A percentile compares a stretch with the other conserved stretches of the same genome.
Evolutionary conservation across 2,888 invertebrate species (phyloP).

Genomic region (Smittia sp.): DNA sequence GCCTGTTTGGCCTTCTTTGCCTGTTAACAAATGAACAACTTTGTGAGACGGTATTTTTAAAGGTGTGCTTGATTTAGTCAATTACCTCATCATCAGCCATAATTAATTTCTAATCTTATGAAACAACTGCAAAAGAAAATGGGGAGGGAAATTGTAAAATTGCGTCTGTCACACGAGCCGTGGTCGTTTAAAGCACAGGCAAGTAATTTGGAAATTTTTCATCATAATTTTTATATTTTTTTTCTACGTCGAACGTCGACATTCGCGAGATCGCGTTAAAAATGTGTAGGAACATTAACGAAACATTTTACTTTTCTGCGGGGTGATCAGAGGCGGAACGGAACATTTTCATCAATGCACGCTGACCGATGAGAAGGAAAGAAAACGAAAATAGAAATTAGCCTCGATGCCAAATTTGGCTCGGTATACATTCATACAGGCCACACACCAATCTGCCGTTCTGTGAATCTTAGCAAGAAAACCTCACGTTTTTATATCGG

Average conservation of each 20-base stretch:
- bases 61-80: constrained; percentile 42
- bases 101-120: constrained; percentile 50
- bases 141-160: not conserved
- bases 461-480: not conserved
- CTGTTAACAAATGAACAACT: constrained; percentile 55
- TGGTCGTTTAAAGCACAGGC: not conserved
- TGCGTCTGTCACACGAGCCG: not conserved
- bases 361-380: constrained; percentile 1
- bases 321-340: not conserved
- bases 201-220: constrained; percentile 16
- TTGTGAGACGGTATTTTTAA: constrained; percentile 40
- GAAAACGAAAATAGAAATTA: constrained; percentile 40
- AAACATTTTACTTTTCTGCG: not conserved
- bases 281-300: constrained; percentile 29
- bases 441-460: not conserved
- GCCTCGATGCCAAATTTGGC: constrained; percentile 42
- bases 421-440: constrained; percentile 27
- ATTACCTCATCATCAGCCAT: constrained; percentile 94
- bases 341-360: constrained; percentile 3
- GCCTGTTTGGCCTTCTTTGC: constrained; percentile 97
- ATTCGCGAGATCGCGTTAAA: not conserved
- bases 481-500: constrained; percentile 23
- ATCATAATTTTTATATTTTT: not conserved
- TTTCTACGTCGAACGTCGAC: not conserved
- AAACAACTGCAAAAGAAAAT: constrained; percentile 43